Base-by-base conservation (phyloP, 2,888 invertebrate species). In the Pristionchus arcanus region DNA sequence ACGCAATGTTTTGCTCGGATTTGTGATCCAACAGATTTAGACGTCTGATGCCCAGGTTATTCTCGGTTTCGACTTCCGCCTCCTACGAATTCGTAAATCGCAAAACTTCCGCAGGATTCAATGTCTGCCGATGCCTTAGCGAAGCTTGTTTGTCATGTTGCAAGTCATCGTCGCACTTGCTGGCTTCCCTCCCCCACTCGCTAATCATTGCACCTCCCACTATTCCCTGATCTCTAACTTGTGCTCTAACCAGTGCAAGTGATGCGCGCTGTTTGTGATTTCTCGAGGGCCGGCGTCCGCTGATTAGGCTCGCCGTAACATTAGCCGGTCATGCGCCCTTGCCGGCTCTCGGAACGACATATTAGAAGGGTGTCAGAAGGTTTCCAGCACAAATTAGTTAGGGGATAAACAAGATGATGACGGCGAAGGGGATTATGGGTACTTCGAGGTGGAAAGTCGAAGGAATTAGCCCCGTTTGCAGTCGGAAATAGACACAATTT, bases 281-380 rank as follows among this genome's bases (percentile, higher is more conserved):
- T 34, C 42, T 77, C 77, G 55, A 59, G 59, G 59, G 59, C 25
- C 63, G 25, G 42, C 25, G 63, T n/a, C 63, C 63, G 19, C 81
- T 42, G 74, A 34, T 49, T 81, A 81, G n/a, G 49, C 42, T 49
- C 49, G n/a, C 34, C 31, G 71, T 37, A 77, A 49, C 81, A 49
- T 81, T 81, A 81, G n/a, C n/a, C 81, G 81, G 81, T 81, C 81
- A 53, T 81, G 74, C 37, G 74, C 34, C 37, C 74, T 74, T 37
- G 7, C 19, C 63, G 63, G 63, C 34, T 49, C 71, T 25, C 81
- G 81, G 81, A 81, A 81, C 42, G 74, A 77, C 11, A 77, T 77
- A 81, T 81, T 81, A 81, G 28, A 49, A 74, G n/a, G n/a, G 74
- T 21, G 37, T 74, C 74, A 74, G 74, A 74, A 74, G 74, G 74